These are phyloP conservation scores for Pteronura brasiliensis DNA, from an alignment of 2,113 vertebrate species.

Conservation along the genomic window DNA sequence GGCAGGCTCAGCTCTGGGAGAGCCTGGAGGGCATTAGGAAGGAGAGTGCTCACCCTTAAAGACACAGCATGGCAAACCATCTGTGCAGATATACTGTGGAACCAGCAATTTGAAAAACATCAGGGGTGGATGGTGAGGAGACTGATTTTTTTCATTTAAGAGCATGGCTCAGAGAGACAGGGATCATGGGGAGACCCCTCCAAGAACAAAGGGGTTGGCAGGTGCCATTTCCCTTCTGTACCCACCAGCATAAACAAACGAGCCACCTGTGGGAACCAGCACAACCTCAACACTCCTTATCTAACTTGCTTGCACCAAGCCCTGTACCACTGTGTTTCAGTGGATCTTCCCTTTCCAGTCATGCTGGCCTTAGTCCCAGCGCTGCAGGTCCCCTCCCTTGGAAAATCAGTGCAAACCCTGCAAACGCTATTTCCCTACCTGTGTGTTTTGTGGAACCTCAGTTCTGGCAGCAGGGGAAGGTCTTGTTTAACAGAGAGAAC, in stretches of 20 bases:
- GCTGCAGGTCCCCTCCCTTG: neutral
- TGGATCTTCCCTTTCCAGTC: neutral
- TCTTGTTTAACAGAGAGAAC: neutral
- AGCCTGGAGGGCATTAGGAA: neutral
- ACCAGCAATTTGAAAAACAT: neutral
- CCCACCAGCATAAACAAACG: neutral
- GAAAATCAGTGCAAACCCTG: neutral
- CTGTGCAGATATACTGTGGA: neutral
- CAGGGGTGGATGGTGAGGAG: neutral
- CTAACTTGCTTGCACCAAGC: neutral
- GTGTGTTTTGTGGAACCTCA: neutral
- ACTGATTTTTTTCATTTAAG: neutral
- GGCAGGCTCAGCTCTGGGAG: neutral
- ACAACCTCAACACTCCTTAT: neutral
- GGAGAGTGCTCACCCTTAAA: neutral
- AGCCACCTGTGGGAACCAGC: neutral
- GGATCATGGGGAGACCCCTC: neutral
- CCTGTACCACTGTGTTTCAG: neutral
- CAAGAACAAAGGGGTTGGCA: neutral
- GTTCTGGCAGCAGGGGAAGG: neutral
- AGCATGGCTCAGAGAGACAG: neutral
- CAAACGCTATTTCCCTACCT: neutral
- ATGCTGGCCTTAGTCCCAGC: neutral
- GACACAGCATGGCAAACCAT: neutral
- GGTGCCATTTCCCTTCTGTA: neutral